Percentiles rank a stretch among this genome's conserved stretches.
Evolutionary conservation across 2,888 invertebrate genomes (phyloP).

Genomic region (Chloromyia formosa): DNA sequence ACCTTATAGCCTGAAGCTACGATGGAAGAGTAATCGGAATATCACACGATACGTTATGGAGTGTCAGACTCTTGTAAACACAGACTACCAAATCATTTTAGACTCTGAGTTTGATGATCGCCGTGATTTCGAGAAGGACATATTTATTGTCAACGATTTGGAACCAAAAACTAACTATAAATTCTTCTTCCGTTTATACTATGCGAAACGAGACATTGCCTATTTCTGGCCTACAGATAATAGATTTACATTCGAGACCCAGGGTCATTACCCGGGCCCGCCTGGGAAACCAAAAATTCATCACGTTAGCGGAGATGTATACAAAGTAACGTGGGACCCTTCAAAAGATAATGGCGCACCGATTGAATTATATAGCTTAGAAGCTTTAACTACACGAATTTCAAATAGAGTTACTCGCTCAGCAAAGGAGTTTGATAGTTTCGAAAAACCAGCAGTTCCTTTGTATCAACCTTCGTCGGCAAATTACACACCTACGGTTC

Average conservation of each 20-base stretch:
- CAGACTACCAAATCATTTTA: conserved; percentile 61
- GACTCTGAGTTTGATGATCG: conserved; percentile 47
- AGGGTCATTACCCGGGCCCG: conserved; percentile 80
- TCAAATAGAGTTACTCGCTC: conserved; percentile 53
- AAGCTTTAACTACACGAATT: conserved; percentile 68
- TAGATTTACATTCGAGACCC: conserved; percentile 78
- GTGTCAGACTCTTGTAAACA: conserved; percentile 65
- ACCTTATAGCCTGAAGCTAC: conserved; percentile 71
- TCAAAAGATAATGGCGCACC: conserved; percentile 80
- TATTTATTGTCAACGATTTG: conserved; percentile 63
- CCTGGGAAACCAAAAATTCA: conserved; percentile 82
- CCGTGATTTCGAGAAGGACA: conserved; percentile 54
- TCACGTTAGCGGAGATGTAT: conserved; percentile 75
- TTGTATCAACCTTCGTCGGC: conserved; percentile 56
- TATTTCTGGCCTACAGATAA: conserved; percentile 79
- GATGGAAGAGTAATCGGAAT: conserved; percentile 73
- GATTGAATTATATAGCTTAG: conserved; percentile 78
- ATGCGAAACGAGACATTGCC: conserved; percentile 68
- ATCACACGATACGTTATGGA: conserved; percentile 65
- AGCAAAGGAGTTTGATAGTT: conserved; percentile 41
- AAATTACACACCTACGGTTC: conserved; percentile 56
- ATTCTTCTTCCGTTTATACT: conserved; percentile 74
- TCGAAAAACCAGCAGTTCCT: conserved; percentile 29
- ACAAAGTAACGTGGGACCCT: conserved; percentile 83
- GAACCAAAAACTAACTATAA: conserved; percentile 81